phyloP scores from a whole-genome alignment of 2,888 invertebrate species.

The Arrhopalites spinosus region DNA sequence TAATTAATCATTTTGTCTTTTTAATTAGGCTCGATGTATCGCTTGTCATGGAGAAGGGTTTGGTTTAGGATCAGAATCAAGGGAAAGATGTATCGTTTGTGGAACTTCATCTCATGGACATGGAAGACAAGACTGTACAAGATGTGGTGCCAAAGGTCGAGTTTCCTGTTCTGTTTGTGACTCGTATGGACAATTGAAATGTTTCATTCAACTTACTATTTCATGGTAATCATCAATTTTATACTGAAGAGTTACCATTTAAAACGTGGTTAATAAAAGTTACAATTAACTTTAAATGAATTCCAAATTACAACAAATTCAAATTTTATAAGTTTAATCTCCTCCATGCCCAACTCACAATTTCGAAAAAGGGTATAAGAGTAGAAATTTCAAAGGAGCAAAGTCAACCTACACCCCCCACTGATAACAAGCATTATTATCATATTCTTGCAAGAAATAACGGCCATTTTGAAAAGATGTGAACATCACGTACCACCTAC shows the following conservation, averaged over 20 bases:
- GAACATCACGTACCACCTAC: background rate
- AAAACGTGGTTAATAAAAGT: too few species aligned
- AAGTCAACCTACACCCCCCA: too few species aligned
- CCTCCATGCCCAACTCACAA: background rate
- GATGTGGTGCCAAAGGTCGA: constrained; percentile 61
- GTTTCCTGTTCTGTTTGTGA: constrained; percentile 61
- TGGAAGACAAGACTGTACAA: constrained; percentile 60
- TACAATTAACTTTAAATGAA: too few species aligned
- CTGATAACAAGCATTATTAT: background rate
- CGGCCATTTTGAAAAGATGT: background rate
- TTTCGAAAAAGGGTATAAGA: background rate
- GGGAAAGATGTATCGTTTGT: constrained; percentile 59
- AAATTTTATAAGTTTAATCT: background rate
- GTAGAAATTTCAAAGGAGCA: too few species aligned
- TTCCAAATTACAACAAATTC: too few species aligned
- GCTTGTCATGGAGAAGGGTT: constrained; percentile 62
- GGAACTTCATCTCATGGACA: constrained; percentile 59
- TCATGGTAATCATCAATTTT: constrained; percentile 59
- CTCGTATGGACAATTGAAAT: constrained; percentile 61
- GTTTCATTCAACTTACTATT: constrained; percentile 62
- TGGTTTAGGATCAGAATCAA: constrained; percentile 58
- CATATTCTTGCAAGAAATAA: background rate
- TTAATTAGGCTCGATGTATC: constrained; percentile 59
- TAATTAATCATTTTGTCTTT: too few species aligned
- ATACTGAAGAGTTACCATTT: too few species aligned